Evolutionary conservation across 1,140 invertebrate species (phyloP).

Genomic region (Nasonia longicornis): DNA sequence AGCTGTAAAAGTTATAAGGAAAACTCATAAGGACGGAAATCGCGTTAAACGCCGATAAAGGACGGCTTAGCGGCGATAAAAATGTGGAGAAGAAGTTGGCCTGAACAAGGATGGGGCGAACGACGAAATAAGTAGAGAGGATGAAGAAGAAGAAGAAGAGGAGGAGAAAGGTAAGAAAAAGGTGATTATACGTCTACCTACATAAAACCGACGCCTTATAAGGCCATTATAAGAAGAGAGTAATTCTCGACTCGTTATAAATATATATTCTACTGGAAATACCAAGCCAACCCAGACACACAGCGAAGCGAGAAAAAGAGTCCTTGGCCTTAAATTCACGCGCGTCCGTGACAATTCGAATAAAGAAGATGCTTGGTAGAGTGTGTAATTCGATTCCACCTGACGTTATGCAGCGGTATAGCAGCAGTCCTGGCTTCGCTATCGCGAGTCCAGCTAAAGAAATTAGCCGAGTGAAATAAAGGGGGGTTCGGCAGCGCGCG

Average conservation of each 20-base stretch:
- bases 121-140: background rate
- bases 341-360: conserved; percentile 25
- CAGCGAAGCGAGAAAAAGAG: background rate
- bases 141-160: background rate
- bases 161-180: background rate
- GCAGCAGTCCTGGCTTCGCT: background rate
- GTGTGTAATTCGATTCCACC: conserved; percentile 41
- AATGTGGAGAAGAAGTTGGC: background rate
- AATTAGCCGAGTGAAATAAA: conserved; percentile 33
- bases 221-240: conserved; percentile 3
- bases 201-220: conserved; percentile 7
- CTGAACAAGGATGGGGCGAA: background rate
- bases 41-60: conserved; percentile 26
- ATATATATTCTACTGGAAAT: background rate
- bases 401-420: conserved; percentile 23
- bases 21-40: conserved; percentile 18
- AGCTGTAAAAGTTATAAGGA: conserved; percentile 7
- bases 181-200: conserved; percentile 19
- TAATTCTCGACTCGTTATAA: background rate
- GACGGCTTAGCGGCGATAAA: conserved; percentile 9
- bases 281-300: background rate
- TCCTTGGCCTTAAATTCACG: background rate
- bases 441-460: conserved; percentile 1
- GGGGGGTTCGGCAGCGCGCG: background rate
- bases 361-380: conserved; percentile 31